phyloP scores from a whole-genome alignment of 2,113 vertebrate genomes.

The Pao palembangensis region DNA sequence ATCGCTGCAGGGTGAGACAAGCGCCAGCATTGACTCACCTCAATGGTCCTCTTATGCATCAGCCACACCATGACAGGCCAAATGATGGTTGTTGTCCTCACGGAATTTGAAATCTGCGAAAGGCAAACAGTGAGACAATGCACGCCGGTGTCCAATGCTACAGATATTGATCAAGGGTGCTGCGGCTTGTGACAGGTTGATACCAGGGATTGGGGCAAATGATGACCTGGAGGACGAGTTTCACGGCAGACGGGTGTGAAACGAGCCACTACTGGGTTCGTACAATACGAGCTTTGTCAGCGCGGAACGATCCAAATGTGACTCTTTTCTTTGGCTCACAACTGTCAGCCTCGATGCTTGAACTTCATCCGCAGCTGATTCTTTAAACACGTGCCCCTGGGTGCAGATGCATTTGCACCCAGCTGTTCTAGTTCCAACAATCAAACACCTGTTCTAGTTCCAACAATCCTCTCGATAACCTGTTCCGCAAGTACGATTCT shows the following conservation, averaged over 20 bases:
- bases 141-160: conserved; percentile 12
- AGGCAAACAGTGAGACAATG: conserved; percentile 21
- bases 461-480: too few relatives aligned
- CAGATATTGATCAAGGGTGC: conserved; percentile 13
- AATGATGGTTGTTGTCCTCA: background rate
- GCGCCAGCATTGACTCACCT: too few relatives aligned
- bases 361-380: too few relatives aligned
- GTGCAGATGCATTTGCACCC: too few relatives aligned
- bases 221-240: conserved; percentile 16
- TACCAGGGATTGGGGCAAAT: conserved; percentile 11
- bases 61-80: background rate
- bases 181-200: conserved; percentile 30
- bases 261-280: background rate
- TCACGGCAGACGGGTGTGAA: background rate
- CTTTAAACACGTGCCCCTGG: too few relatives aligned
- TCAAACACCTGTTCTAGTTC: too few relatives aligned
- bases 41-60: background rate
- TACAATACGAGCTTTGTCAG: conserved; percentile 35
- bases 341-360: too few relatives aligned
- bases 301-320: background rate
- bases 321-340: too few relatives aligned
- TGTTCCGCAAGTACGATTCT: too few relatives aligned
- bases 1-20: too few relatives aligned
- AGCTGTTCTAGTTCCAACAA: too few relatives aligned
- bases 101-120: conserved; percentile 16